Percentiles rank a stretch among this genome's conserved stretches.
phyloP scores from a whole-genome alignment of 2,797 vertebrate genomes.

The Mastacembelus armatus region DNA sequence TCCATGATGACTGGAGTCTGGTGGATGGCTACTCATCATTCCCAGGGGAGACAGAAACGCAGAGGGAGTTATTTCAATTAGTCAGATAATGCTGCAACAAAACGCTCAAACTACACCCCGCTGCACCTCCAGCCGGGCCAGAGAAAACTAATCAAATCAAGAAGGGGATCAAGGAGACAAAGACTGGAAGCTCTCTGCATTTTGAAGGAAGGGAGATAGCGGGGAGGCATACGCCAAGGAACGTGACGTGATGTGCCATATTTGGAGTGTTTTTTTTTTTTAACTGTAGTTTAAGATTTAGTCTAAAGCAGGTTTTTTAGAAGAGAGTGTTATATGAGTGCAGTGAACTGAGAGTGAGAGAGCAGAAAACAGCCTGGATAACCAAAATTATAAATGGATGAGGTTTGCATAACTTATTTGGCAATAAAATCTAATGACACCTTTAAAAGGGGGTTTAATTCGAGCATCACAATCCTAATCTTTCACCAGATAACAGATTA shows the following conservation, averaged over 20 bases:
- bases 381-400: slow-evolving; percentile 2
- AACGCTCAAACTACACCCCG: slow-evolving; percentile 60
- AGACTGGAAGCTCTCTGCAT: slow-evolving; percentile 42
- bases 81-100: slow-evolving; percentile 62
- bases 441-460: not conserved
- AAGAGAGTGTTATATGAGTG: not conserved
- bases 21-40: slow-evolving; percentile 41
- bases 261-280: slow-evolving; percentile 14
- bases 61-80: slow-evolving; percentile 79
- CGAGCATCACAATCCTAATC: not conserved
- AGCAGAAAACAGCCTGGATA: not conserved
- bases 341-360: not conserved
- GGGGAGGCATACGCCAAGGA: not conserved
- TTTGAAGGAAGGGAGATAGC: slow-evolving; percentile 13
- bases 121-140: slow-evolving; percentile 50
- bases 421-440: not conserved
- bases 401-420: not conserved
- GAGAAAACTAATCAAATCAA: slow-evolving; percentile 73
- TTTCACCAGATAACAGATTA: not conserved
- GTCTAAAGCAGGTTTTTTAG: not conserved
- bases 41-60: slow-evolving; percentile 64
- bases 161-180: slow-evolving; percentile 49
- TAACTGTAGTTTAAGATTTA: slow-evolving; percentile 19
- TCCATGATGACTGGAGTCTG: slow-evolving; percentile 42
- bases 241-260: slow-evolving; percentile 28